A percentile compares a stretch with the other conserved stretches of the same genome.
Evolutionary conservation across 2,113 vertebrate genomes (phyloP).

Genomic region (Sialia sialis): DNA sequence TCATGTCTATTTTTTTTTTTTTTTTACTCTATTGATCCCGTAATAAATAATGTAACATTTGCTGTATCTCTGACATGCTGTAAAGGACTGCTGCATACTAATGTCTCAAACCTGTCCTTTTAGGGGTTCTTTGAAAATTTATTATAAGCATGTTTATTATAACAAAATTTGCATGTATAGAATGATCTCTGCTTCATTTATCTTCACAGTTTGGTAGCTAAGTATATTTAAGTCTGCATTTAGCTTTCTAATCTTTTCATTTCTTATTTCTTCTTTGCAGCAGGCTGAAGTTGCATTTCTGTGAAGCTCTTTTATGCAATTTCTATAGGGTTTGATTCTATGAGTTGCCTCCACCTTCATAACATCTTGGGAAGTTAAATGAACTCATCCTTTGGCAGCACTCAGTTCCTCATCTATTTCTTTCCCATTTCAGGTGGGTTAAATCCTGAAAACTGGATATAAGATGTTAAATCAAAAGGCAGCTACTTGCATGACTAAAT

Average conservation of each 20-base stretch:
- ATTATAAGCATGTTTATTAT: neutral
- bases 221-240: neutral
- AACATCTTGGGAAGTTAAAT: neutral
- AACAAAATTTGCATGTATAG: neutral
- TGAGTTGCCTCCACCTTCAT: neutral
- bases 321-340: neutral
- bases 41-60: constrained; percentile 28
- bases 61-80: constrained; percentile 4
- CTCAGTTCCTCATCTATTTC: neutral
- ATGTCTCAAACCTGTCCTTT: neutral
- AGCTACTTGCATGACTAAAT: neutral
- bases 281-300: neutral
- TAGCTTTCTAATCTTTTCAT: neutral
- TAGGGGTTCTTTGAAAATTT: neutral
- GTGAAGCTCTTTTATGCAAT: neutral
- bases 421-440: neutral
- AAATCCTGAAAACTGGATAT: neutral
- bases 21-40: neutral
- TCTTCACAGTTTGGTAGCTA: neutral
- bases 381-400: neutral
- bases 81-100: neutral
- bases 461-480: neutral
- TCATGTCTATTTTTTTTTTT: neutral
- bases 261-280: neutral
- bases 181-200: neutral